Evolutionary conservation across 30 jellyfish, hydroid and myxozoan genomes (phyloP), one percentile per base, ranked within the genome.

Genomic region (Catostylus mosaicus): DNA sequence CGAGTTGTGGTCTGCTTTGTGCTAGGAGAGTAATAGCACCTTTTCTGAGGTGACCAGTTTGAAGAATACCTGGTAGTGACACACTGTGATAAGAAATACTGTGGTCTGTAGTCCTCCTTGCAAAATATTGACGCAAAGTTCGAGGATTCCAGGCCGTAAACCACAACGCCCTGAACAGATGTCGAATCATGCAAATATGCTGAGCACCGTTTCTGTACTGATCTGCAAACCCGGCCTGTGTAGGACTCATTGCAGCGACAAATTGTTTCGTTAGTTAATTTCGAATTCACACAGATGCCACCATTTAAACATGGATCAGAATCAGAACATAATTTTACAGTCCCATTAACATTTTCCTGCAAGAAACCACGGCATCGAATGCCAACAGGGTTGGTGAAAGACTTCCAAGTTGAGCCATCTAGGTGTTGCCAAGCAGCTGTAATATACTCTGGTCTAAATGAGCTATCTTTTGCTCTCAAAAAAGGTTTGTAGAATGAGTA

Each of bases 71-170:
- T 52, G 23, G 30, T 36, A 0, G 18, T 40, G 18, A n/a, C 52
- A 60, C 94, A 83, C 74, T 71, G 87, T 43, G 85, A 66, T 11
- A 73, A 18, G 45, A 71, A 31, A 48, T 48, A 70, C 52, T 52
- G 29, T 32, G 94, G 94, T 24, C 24, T 22, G 61, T 56, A 83
- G 20, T 57, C 76, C 33, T 36, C 50, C 37, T 38, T 61, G 50
- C 94, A 83, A 78, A 83, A 83, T 0, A 72, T 76, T 4, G 94
- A 27, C 14, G 87, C 87, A 38, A 83, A 14, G 51, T 35, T 67
- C 23, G 62, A 37, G 0, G 40, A 64, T 19, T 73, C 67, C 46
- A 64, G 29, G n/a, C 82, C 82, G 30, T 63, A 38, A 7, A 45
- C 14, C 32, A 72, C 52, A 36, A 76, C 77, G 1, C 35, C 20